Evolutionary conservation across 2,113 vertebrate species (phyloP), one percentile per base, ranked within the genome.

Genomic region (Macrotus californicus): DNA sequence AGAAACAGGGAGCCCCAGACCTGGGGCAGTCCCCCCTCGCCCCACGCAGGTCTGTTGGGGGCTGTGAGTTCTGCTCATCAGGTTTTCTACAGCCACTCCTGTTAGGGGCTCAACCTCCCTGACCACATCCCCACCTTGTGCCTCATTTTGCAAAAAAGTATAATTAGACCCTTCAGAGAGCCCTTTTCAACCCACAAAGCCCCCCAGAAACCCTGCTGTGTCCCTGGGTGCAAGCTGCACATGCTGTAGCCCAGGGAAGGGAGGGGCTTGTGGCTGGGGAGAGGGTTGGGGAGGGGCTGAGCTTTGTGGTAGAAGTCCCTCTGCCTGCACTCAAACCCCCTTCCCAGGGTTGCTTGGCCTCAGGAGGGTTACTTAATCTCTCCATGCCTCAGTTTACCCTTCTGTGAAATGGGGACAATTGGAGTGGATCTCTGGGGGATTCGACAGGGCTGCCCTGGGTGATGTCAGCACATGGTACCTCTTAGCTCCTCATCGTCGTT

Each of bases 371-470:
- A 11, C 12, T 50, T 64, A 56, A 29, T 41, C 13, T 43, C 77
- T 79, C 39, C 18, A 22, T 75, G 64, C 69, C 48, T 93, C 66
- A 22, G 18, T 64, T 91, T 89, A 80, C n/a, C 10, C 29, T 61
- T 31, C 83, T 64, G n/a, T n/a, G 81, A 82, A 82, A 21, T n/a
- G 48, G 18, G 54, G 29, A 3, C 43, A 3, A 2, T 26, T 31
- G 19, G 52, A 41, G 31, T 11, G 5, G 4, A 39, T 66, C 21
- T 79, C 19, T 16, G 16, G 11, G 34, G 22, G 21, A 34, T 29
- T 69, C 81, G 0, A 3, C 31, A 41, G 13, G 9, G 15, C 21
- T 22, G 34, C 31, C 6, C 4, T 34, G n/a, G 19, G 22, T 0
- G 19, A 26, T 3, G 43, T 41, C 7, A 12, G 39, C 24, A 12